Evolutionary conservation across 2,113 vertebrate genomes (phyloP).

Genomic region (Zosterops lateralis): DNA sequence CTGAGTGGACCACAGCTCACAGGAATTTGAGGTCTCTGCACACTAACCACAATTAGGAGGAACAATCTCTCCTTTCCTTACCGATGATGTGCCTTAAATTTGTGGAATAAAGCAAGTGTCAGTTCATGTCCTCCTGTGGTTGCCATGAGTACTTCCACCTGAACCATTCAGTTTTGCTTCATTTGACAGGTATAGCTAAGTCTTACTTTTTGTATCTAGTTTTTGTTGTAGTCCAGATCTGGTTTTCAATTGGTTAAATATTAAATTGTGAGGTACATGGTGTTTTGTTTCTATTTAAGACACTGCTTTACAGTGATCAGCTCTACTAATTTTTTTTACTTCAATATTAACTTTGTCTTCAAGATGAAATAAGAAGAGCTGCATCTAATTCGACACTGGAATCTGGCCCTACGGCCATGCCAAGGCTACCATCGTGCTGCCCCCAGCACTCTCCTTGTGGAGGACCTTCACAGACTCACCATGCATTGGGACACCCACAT

Average conservation of each 20-base stretch:
- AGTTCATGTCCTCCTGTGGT: not conserved
- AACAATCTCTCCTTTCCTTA: not conserved
- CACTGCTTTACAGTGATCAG: not conserved
- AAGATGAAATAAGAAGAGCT: constrained; percentile 87
- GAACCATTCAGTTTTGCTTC: not conserved
- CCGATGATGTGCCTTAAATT: not conserved
- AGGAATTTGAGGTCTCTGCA: not conserved
- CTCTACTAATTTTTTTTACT: not conserved
- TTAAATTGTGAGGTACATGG: not conserved
- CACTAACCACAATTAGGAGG: not conserved
- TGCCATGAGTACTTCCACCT: not conserved
- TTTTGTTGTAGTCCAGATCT: not conserved
- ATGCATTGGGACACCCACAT: constrained; percentile 86
- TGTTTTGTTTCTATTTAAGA: not conserved
- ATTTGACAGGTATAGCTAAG: not conserved
- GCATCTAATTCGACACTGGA: constrained; percentile 78
- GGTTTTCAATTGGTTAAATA: not conserved
- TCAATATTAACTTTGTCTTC: not conserved
- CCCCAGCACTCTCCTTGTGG: constrained; percentile 95
- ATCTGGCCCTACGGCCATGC: constrained; percentile 86
- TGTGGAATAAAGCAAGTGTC: not conserved
- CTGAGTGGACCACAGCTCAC: not conserved
- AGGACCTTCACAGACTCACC: constrained; percentile 86
- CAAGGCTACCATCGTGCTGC: constrained; percentile 94
- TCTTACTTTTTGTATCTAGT: not conserved